Evolutionary conservation across 2,113 vertebrate genomes (phyloP).

Genomic region (Eurystomus gularis): DNA sequence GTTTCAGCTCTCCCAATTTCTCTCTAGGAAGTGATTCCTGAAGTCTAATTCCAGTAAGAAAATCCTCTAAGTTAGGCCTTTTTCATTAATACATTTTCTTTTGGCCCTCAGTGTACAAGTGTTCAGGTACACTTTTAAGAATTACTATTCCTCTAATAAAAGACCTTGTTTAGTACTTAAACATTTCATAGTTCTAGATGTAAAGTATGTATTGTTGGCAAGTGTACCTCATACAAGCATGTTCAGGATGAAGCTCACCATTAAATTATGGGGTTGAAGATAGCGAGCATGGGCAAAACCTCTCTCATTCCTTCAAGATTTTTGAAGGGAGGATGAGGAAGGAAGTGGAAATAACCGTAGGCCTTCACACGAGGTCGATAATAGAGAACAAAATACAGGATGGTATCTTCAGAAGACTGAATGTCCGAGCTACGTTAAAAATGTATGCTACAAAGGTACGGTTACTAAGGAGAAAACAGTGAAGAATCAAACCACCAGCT

Average conservation of each 20-base stretch:
- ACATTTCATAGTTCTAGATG: neutral
- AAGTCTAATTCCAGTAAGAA: neutral
- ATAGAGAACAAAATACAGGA: neutral
- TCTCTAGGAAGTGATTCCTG: neutral
- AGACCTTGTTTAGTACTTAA: neutral
- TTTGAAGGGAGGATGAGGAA: neutral
- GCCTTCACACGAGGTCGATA: neutral
- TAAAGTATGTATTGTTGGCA: neutral
- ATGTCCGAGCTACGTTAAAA: rapidly evolving
- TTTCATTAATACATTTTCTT: neutral
- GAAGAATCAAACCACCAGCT: neutral
- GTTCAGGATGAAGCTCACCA: neutral
- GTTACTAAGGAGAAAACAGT: neutral
- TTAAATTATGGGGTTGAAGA: neutral
- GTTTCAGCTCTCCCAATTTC: neutral
- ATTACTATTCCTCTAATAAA: neutral
- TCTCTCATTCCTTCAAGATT: neutral
- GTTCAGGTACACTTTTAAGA: neutral
- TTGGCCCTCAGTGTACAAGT: neutral
- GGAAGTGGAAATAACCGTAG: neutral
- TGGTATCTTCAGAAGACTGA: neutral
- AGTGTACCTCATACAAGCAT: rapidly evolving
- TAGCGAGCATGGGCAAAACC: rapidly evolving
- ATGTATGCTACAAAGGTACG: rapidly evolving
- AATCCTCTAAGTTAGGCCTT: neutral